Conservation (phyloP, 2,888 invertebrate genomes). For the Branchipolynoe longqiensis region DNA sequence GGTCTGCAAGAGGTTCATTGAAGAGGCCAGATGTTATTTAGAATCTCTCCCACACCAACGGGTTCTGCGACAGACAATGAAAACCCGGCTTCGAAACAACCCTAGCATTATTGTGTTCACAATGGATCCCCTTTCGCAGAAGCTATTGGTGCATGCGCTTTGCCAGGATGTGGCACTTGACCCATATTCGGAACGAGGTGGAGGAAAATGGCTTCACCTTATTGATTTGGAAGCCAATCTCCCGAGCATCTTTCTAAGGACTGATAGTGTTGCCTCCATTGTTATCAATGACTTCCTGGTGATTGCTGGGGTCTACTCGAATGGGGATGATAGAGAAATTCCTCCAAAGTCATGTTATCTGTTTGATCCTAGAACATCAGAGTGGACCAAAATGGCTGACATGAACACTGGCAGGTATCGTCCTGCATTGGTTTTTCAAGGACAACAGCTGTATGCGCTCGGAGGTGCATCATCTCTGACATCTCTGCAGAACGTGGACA, state of each 20-base stretch:
- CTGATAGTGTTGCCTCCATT: slow-evolving; percentile 3
- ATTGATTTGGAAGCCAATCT: slow-evolving; percentile 4
- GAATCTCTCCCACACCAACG: neutral
- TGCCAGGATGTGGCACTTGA: slow-evolving; percentile 5
- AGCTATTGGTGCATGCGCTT: slow-evolving; percentile 1
- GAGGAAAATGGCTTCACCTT: slow-evolving; percentile 23
- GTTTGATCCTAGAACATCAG: slow-evolving; percentile 8
- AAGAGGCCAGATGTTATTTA: neutral
- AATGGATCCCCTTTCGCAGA: neutral
- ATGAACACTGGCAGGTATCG: neutral
- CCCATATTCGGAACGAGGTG: neutral
- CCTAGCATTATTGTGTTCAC: neutral
- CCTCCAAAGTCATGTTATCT: slow-evolving; percentile 30
- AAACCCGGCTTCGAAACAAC: slow-evolving; percentile 28
- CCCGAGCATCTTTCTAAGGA: neutral
- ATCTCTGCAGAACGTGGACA: neutral
- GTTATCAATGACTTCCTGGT: slow-evolving; percentile 33
- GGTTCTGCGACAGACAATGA: neutral
- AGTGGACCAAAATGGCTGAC: slow-evolving; percentile 44
- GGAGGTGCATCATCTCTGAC: slow-evolving; percentile 17
- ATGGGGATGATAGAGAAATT: neutral
- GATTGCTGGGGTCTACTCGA: neutral
- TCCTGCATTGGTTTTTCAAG: neutral
- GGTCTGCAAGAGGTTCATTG: neutral
- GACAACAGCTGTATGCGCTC: slow-evolving; percentile 16